Percentiles rank a stretch among this genome's conserved stretches.
Evolutionary conservation across 2,888 invertebrate species (phyloP).

Genomic region (Nemapogon koenigi): DNA sequence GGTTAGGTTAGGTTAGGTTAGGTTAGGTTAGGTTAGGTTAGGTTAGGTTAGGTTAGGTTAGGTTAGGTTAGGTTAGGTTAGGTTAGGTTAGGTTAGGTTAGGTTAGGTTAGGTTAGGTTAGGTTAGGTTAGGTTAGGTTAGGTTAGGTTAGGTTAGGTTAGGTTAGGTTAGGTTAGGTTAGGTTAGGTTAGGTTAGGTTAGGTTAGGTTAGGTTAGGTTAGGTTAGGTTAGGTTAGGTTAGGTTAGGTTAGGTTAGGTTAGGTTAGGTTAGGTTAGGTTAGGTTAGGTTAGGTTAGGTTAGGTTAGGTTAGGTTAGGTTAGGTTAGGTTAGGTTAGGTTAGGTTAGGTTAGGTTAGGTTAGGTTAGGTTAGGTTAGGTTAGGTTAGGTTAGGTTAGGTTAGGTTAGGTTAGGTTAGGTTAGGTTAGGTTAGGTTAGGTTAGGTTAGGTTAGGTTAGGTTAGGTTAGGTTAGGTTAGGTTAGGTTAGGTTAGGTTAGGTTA

Average conservation of each 20-base stretch:
- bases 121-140: constrained; percentile 19
- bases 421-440: constrained; percentile 25
- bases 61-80: constrained; percentile 22
- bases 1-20: constrained; percentile 18
- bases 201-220: constrained; percentile 22
- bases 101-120: constrained; percentile 20
- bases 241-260: constrained; percentile 23
- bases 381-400: constrained; percentile 24
- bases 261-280: constrained; percentile 24
- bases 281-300: constrained; percentile 20
- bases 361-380: constrained; percentile 23
- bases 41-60: constrained; percentile 22
- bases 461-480: constrained; percentile 27
- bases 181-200: constrained; percentile 19
- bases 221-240: constrained; percentile 23
- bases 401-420: constrained; percentile 23
- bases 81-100: constrained; percentile 22
- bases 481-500: constrained; percentile 24
- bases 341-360: constrained; percentile 25
- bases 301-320: constrained; percentile 23
- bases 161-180: constrained; percentile 20
- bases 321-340: constrained; percentile 22
- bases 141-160: constrained; percentile 19
- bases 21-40: constrained; percentile 22
- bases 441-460: constrained; percentile 28